A percentile compares a stretch with the other conserved stretches of the same genome.
phyloP scores from a whole-genome alignment of 2,113 vertebrate species.

The Pygoscelis antarcticus region DNA sequence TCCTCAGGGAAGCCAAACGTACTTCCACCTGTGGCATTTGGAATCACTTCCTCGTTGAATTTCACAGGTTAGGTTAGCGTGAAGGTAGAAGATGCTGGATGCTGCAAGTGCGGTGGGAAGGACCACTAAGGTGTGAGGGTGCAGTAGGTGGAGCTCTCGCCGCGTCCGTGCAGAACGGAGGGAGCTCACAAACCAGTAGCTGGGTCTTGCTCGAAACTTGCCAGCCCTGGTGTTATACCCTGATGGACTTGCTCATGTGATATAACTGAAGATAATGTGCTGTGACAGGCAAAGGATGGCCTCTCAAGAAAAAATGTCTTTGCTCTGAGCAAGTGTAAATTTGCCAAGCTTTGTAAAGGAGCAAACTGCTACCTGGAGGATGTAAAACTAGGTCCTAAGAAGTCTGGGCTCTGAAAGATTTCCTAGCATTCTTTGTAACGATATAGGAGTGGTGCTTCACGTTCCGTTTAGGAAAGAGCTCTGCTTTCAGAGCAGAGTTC shows the following conservation, averaged over 20 bases:
- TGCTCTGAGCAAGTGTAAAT: background rate
- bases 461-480: background rate
- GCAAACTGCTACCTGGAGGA: background rate
- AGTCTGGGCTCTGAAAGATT: background rate
- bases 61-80: background rate
- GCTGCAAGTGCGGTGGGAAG: background rate
- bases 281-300: background rate
- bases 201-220: background rate
- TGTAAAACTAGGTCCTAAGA: background rate
- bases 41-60: background rate
- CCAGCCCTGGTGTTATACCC: background rate
- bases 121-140: fast-evolving
- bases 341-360: background rate
- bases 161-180: fast-evolving
- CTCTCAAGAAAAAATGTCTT: background rate
- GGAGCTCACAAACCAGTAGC: background rate
- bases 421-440: fast-evolving
- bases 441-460: background rate
- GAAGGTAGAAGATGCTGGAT: background rate
- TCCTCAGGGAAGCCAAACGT: background rate
- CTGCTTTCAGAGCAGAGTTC: background rate
- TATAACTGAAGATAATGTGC: background rate
- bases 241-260: background rate
- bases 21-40: background rate
- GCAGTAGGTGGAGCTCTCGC: constrained; percentile 14